Evolutionary conservation across 2,888 invertebrate genomes (phyloP).

Genomic region (Allophyes oxyacanthae): DNA sequence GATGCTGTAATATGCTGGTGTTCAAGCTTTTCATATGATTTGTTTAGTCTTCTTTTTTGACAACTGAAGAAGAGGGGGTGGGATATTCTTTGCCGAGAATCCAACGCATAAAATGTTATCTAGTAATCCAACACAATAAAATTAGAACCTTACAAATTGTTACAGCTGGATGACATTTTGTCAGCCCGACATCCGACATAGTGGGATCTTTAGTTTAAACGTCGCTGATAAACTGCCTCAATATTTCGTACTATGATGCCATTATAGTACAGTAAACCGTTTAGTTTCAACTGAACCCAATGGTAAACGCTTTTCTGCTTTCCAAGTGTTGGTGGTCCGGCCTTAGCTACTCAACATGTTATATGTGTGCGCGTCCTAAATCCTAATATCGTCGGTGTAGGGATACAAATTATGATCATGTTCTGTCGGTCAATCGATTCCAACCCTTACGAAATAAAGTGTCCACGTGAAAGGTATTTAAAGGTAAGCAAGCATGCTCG

Average conservation of each 20-base stretch:
- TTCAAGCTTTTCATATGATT: no score
- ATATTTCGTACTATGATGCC: no score
- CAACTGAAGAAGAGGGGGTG: no score
- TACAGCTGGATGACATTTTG: conserved; percentile 12
- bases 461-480: conserved; percentile 8
- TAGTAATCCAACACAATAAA: no score
- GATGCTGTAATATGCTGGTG: no score
- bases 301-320: not conserved
- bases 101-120: no score
- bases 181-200: conserved; percentile 5
- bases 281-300: no score
- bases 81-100: no score
- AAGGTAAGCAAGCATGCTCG: conserved; percentile 51
- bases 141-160: no score
- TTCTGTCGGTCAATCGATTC: conserved; percentile 13
- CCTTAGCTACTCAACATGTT: conserved; percentile 65
- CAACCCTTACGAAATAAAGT: conserved; percentile 4
- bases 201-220: not conserved
- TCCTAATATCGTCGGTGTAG: conserved; percentile 33
- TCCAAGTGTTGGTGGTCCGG: conserved; percentile 21
- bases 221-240: no score
- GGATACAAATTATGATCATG: conserved; percentile 23
- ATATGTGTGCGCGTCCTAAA: conserved; percentile 38
- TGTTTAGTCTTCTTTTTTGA: no score
- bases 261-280: no score